Conservation (phyloP, 2,888 invertebrate species). For the Mimachlamys varia region DNA sequence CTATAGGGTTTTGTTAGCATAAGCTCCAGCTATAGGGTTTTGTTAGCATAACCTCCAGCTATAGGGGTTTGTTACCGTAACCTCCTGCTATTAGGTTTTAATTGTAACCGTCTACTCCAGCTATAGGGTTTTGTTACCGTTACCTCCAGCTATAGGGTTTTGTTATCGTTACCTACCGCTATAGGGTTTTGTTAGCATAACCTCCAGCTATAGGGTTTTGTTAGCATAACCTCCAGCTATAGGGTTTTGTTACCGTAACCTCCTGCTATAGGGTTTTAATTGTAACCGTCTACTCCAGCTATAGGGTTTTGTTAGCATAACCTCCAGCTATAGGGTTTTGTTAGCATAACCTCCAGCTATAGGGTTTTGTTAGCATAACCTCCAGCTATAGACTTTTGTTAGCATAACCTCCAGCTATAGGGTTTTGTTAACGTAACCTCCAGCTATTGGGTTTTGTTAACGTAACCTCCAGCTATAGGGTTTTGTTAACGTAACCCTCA, state of each 20-base stretch:
- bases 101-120: neutral
- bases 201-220: no score
- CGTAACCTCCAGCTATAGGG: neutral
- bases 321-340: neutral
- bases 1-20: no score
- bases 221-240: no score
- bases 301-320: neutral
- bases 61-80: neutral
- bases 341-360: neutral
- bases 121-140: neutral
- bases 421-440: neutral
- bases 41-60: neutral
- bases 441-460: neutral
- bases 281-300: neutral
- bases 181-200: neutral
- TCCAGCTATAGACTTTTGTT: neutral
- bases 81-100: neutral
- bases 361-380: neutral
- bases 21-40: no score
- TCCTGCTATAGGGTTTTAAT: neutral
- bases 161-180: neutral
- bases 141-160: no score
- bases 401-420: neutral
- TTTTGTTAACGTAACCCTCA: neutral
- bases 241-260: neutral